phyloP scores from a whole-genome alignment of 2,888 invertebrate genomes.

The Sphinx pinastri region DNA sequence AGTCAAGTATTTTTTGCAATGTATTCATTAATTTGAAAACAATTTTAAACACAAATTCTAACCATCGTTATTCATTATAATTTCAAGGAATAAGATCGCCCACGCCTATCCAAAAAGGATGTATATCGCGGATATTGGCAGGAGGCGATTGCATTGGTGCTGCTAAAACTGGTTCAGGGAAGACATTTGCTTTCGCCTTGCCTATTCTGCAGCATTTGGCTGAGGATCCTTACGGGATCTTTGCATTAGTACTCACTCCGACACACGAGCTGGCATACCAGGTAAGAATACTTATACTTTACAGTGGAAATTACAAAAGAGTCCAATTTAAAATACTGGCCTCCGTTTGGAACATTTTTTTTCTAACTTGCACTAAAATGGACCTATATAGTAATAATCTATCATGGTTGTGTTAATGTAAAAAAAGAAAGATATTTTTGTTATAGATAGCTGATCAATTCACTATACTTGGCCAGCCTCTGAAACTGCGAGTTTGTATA shows the following conservation, averaged over 20 bases:
- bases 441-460: conserved; percentile 97
- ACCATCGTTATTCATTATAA: conserved; percentile 26
- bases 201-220: conserved; percentile 96
- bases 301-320: background rate
- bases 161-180: conserved; percentile 99
- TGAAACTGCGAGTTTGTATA: conserved; percentile 92
- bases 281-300: conserved; percentile 61
- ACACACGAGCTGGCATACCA: conserved; percentile 96
- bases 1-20: too few relatives aligned
- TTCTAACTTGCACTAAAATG: too few relatives aligned
- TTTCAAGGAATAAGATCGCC: conserved; percentile 88
- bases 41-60: background rate
- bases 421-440: conserved; percentile 29
- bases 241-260: conserved; percentile 96
- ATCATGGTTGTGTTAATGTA: too few relatives aligned
- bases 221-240: conserved; percentile 98
- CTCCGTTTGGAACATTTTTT: too few relatives aligned
- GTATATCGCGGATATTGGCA: conserved; percentile 89
- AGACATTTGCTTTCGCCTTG: conserved; percentile 98
- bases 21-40: too few relatives aligned
- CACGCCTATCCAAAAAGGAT: conserved; percentile 92
- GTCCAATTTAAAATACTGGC: too few relatives aligned
- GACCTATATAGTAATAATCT: too few relatives aligned
- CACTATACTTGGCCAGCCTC: conserved; percentile 93
- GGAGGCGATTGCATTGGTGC: conserved; percentile 97